These are phyloP conservation scores for Drosophila erecta DNA, from an alignment of 1,140 invertebrate species.

Conservation along the genomic window DNA sequence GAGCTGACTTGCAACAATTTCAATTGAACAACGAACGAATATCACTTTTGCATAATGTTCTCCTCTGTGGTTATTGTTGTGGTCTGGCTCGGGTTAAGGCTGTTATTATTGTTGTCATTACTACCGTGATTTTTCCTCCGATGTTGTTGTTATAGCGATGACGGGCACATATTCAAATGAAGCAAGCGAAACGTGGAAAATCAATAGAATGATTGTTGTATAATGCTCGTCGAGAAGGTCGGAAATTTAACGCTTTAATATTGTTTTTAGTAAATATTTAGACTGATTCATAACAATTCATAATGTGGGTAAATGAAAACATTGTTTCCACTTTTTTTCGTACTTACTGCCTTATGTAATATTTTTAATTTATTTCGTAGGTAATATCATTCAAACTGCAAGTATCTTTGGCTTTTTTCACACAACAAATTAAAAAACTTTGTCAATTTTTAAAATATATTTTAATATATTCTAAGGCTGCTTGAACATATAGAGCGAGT, in stretches of 20 bases:
- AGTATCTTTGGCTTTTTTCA: too few relatives aligned
- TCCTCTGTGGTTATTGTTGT: constrained; percentile 63
- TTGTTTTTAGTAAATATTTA: constrained; percentile 69
- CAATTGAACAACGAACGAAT: constrained; percentile 71
- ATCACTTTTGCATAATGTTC: constrained; percentile 76
- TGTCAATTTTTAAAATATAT: background rate
- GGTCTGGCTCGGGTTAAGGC: constrained; percentile 26
- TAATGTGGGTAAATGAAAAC: too few relatives aligned
- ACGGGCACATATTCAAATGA: constrained; percentile 77
- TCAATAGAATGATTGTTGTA: constrained; percentile 82
- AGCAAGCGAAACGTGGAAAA: constrained; percentile 66
- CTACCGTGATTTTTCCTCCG: constrained; percentile 70
- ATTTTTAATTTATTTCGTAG: background rate
- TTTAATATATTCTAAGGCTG: too few relatives aligned
- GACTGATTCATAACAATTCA: constrained; percentile 29
- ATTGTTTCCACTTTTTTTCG: too few relatives aligned
- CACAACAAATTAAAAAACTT: too few relatives aligned
- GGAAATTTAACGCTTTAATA: constrained; percentile 79
- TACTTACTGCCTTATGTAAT: background rate
- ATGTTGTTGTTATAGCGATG: constrained; percentile 61
- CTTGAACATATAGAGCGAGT: too few relatives aligned
- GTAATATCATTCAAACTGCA: too few relatives aligned
- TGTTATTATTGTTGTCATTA: constrained; percentile 70
- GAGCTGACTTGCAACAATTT: constrained; percentile 81
- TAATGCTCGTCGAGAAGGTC: constrained; percentile 72